phyloP scores from a whole-genome alignment of 2,888 invertebrate genomes.

The Macrosiphum euphorbiae region DNA sequence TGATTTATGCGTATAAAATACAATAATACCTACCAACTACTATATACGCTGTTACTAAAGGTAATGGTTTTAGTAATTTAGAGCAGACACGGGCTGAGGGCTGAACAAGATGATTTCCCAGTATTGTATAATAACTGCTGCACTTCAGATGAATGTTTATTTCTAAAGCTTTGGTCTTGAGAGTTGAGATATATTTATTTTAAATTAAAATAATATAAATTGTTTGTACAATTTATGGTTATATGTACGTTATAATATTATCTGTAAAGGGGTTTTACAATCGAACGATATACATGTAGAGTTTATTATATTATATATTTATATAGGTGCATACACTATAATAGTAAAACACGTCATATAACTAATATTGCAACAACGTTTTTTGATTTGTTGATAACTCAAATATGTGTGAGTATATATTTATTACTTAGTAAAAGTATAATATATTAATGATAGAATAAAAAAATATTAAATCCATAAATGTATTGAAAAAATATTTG shows the following conservation, averaged over 20 bases:
- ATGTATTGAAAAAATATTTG: neutral
- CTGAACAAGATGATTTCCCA: neutral
- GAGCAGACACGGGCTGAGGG: neutral
- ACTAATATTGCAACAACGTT: neutral
- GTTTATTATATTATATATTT: neutral
- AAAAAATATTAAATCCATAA: neutral
- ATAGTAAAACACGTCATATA: neutral
- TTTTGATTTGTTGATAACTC: neutral
- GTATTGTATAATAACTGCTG: neutral
- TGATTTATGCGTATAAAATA: neutral
- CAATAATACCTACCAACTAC: neutral
- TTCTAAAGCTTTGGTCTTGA: neutral
- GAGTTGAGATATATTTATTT: neutral
- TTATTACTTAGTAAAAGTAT: neutral
- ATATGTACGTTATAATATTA: neutral
- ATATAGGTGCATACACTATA: neutral
- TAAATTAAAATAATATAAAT: neutral
- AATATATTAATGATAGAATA: neutral
- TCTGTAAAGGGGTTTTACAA: neutral
- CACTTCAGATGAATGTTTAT: neutral
- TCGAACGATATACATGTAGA: neutral
- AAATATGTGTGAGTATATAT: neutral
- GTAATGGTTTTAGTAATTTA: neutral
- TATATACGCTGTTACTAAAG: neutral
- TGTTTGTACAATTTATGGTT: neutral